Evolutionary conservation across 2,888 invertebrate species (phyloP), one percentile per base, ranked within the genome.

Genomic region (Crepidodera aurea): DNA sequence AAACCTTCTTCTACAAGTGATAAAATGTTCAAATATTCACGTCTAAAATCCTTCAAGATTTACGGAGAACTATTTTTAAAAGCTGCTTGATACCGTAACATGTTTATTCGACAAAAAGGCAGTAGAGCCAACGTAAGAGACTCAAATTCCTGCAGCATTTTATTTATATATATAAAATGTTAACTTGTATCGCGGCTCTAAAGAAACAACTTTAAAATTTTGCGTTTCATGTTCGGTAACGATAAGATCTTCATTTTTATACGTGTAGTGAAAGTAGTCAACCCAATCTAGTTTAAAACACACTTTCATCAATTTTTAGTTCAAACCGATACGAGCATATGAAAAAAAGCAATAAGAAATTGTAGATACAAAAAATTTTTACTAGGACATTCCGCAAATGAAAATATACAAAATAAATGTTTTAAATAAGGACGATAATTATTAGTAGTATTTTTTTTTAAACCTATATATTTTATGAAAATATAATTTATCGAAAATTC

Each of bases 161-260:
- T 15, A 7, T 39, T 12, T 39, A 39, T 8, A 15, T 6, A 39
- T 6, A 39, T 39, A 39, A 16, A 8, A 39, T 39, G 12, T 39
- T 39, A 39, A 7, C 39, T 7, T 39, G 16, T 12, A 7, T 6
- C 16, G 13, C 39, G n/a, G 39, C 39, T 39, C 39, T 39, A 39
- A 12, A 39, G 39, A 39, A 39, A 39, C 39, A 12, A 39, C 39
- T 39, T 39, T 15, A 39, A 39, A 39, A 32, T 32, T 44, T 44
- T 44, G 25, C 44, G 22, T 44, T 44, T 44, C 19, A 44, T 44
- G 44, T 44, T 44, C 12, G 25, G 44, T 44, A 44, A 44, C 44
- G 12, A 42, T 42, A 42, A 42, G 16, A 42, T 42, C 42, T 42
- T 16, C n/a, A 42, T 16, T 42, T 42, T 42, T 42, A 42, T 42